These are phyloP conservation scores for Dione juno DNA, from an alignment of 2,888 invertebrate species.

Conservation along the genomic window DNA sequence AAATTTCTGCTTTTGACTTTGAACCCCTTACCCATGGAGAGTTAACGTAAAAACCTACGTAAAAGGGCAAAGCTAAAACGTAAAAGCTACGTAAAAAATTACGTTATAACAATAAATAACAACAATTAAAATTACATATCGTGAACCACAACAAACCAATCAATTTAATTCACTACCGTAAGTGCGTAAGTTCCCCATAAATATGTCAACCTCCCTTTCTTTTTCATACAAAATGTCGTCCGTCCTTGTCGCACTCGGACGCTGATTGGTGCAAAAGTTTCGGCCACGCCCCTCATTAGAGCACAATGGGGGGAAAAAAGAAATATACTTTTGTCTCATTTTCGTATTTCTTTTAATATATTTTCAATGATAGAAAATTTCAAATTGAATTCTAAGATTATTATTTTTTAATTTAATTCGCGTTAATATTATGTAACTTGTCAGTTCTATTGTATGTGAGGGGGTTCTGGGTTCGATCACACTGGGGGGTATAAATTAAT, in stretches of 20 bases:
- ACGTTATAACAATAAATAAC: background rate
- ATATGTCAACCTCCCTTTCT: constrained; percentile 56
- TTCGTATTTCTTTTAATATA: constrained; percentile 22
- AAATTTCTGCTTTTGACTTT: too few species aligned
- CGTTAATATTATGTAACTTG: too few species aligned
- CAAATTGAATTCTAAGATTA: too few species aligned
- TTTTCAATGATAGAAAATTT: background rate
- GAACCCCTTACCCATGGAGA: too few species aligned
- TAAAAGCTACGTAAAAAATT: too few species aligned
- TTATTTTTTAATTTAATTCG: too few species aligned
- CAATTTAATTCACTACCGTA: constrained; percentile 50
- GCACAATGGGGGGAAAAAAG: constrained; percentile 60
- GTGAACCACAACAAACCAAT: constrained; percentile 41
- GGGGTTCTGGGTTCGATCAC: too few species aligned
- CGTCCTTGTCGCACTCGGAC: constrained; percentile 52
- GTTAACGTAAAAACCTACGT: too few species aligned
- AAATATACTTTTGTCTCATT: constrained; percentile 48
- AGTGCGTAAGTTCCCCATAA: constrained; percentile 48
- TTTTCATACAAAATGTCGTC: constrained; percentile 47
- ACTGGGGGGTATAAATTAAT: too few species aligned
- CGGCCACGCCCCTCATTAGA: constrained; percentile 60
- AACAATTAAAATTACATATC: background rate
- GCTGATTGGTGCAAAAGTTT: constrained; percentile 66
- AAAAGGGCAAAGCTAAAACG: too few species aligned
- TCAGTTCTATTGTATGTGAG: too few species aligned